A percentile compares a stretch with the other conserved stretches of the same genome.
phyloP scores from a whole-genome alignment of 1,140 invertebrate species.

The Drosophila quadrilineata region DNA sequence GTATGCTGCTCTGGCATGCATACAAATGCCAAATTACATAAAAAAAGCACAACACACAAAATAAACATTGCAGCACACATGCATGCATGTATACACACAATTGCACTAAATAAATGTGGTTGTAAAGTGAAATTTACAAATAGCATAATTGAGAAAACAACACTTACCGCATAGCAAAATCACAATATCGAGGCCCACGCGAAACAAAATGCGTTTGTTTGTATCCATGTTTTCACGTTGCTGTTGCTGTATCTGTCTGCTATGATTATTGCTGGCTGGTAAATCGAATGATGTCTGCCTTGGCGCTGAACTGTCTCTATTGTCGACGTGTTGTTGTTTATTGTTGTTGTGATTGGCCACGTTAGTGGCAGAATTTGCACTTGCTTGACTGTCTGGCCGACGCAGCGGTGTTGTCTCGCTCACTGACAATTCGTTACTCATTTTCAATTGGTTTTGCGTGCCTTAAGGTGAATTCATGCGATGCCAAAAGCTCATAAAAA shows the following conservation, averaged over 20 bases:
- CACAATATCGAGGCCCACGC: constrained; percentile 67
- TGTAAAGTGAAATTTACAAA: not conserved
- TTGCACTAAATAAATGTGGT: not conserved
- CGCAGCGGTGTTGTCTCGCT: constrained; percentile 75
- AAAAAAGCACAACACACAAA: constrained; percentile 46
- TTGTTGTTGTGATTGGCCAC: constrained; percentile 46
- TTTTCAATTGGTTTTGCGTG: constrained; percentile 41
- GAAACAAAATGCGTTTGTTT: constrained; percentile 72
- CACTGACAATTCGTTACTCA: constrained; percentile 73
- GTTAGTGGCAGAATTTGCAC: constrained; percentile 38
- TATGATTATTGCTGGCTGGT: constrained; percentile 19
- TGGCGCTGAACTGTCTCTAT: constrained; percentile 9
- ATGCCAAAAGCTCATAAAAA: constrained; percentile 44
- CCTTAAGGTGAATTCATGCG: constrained; percentile 28
- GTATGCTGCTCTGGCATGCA: too few relatives aligned
- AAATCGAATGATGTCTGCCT: constrained; percentile 5
- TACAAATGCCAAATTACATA: constrained; percentile 34
- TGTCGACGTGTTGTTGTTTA: constrained; percentile 18
- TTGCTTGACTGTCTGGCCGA: constrained; percentile 43
- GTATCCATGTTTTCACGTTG: constrained; percentile 62
- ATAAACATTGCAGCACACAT: constrained; percentile 53
- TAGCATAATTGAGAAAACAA: not conserved
- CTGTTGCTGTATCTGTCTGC: constrained; percentile 24
- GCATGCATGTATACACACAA: not conserved
- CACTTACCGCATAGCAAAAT: constrained; percentile 75